Base-by-base conservation (phyloP, 1,140 invertebrate genomes). In the Drosophila busckii region DNA sequence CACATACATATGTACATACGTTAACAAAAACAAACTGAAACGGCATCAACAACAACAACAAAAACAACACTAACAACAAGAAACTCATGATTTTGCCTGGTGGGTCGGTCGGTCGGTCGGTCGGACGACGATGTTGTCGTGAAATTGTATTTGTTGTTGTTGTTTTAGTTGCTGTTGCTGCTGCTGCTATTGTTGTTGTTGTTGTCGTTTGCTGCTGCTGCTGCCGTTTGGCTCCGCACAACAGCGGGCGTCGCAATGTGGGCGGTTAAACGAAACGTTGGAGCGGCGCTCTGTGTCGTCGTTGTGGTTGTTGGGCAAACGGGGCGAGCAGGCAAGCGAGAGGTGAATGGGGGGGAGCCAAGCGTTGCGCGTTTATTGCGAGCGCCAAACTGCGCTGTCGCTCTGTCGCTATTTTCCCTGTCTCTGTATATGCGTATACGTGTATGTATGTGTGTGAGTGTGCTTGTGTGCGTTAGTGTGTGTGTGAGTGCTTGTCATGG, bases 241-340 rank as follows among this genome's bases (percentile, higher is more conserved):
- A 54, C 45, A 44, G 54, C 54, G 54, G 62, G 62, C 62, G 62
- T 59, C 49, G 49, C 42, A 61, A n/a, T 65, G 62, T 65, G 70
- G 70, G 70, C 70, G 71, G 70, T 50, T 58, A 52, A 56, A 52
- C 56, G 49, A 54, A 73, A 63, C 64, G 70, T 62, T 63, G 50
- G 38, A 61, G 61, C 61, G 56, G 48, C 12, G 50, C 26, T 23
- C 25, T 44, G 41, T 44, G 60, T 49, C 19, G 29, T 22, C 22
- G 20, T 23, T 10, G 35, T 37, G 25, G 63, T 40, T 9, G 41
- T 26, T 16, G 45, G 13, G 29, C 32, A 26, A 60, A 26, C 55
- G 41, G 34, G 28, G 52, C 40, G 52, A 17, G n/a, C n/a, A n/a
- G n/a, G n/a, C n/a, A n/a, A n/a, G n/a, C n/a, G n/a, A n/a, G n/a